These are phyloP conservation scores for Theristicus caerulescens DNA, from an alignment of 2,113 vertebrate genomes.

Conservation along the genomic window DNA sequence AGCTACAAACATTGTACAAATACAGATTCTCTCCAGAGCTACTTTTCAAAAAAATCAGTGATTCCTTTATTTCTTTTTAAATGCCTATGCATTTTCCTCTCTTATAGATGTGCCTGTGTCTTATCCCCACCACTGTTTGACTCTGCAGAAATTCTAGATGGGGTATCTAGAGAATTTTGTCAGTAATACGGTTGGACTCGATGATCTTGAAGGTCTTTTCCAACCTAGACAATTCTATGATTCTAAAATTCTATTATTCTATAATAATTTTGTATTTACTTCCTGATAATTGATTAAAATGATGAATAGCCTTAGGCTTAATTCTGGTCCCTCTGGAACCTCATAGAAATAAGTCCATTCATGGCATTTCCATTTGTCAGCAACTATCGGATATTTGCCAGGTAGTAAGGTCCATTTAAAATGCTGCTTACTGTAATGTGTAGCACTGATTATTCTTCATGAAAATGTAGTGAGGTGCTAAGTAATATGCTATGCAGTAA, in stretches of 20 bases:
- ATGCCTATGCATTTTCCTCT: not conserved
- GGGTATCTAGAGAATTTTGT: not conserved
- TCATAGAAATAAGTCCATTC: not conserved
- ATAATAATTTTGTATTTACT: not conserved
- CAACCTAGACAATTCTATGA: no score
- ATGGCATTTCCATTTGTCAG: not conserved
- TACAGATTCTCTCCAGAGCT: not conserved
- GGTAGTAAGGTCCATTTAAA: not conserved
- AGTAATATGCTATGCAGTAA: not conserved
- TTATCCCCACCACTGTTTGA: not conserved
- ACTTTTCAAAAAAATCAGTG: not conserved
- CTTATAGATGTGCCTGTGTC: not conserved
- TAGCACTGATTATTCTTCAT: not conserved
- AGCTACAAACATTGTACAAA: not conserved
- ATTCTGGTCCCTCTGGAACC: not conserved
- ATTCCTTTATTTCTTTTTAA: not conserved
- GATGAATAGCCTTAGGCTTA: not conserved
- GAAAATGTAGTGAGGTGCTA: not conserved
- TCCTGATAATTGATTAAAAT: not conserved
- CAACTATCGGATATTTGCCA: not conserved
- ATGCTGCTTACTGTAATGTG: not conserved
- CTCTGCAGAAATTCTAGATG: not conserved
- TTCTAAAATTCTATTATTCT: no score
- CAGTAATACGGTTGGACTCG: no score
- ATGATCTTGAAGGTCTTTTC: no score